These are phyloP conservation scores for Poecilia wingei DNA, from an alignment of 2,797 vertebrate genomes.

Conservation along the genomic window DNA sequence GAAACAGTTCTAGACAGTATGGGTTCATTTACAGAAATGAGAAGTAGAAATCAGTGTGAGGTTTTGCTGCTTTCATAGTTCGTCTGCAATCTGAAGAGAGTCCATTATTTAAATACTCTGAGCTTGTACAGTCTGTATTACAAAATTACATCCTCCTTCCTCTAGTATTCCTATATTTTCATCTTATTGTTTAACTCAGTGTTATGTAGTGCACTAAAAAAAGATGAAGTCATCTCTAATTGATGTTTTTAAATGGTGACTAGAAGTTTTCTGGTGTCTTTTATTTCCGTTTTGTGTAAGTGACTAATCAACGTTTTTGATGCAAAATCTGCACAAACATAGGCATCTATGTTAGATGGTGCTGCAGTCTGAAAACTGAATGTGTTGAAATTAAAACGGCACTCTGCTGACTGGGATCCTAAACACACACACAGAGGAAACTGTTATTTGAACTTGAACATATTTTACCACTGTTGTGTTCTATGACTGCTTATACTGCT, in stretches of 20 bases:
- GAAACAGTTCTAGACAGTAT: constrained; percentile 56
- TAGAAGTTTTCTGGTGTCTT: constrained; percentile 61
- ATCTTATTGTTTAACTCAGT: constrained; percentile 70
- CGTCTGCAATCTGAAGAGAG: constrained; percentile 64
- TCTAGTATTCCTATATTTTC: constrained; percentile 67
- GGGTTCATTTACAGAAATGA: constrained; percentile 59
- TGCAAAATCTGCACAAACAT: constrained; percentile 32
- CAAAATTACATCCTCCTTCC: constrained; percentile 66
- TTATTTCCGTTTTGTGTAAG: constrained; percentile 9
- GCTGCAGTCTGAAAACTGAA: constrained; percentile 33
- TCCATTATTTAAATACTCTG: constrained; percentile 75
- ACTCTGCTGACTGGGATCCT: constrained; percentile 17
- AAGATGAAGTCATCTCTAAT: constrained; percentile 69
- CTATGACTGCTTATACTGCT: constrained; percentile 70
- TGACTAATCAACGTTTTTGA: constrained; percentile 33
- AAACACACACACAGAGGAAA: constrained; percentile 37
- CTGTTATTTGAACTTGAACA: constrained; percentile 75
- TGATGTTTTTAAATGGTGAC: constrained; percentile 57
- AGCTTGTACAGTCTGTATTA: constrained; percentile 75
- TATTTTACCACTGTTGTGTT: constrained; percentile 70
- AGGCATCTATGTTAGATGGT: constrained; percentile 33
- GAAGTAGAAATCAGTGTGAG: constrained; percentile 62
- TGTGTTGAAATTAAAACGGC: constrained; percentile 10
- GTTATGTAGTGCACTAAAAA: constrained; percentile 82
- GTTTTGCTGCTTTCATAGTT: constrained; percentile 59